phyloP scores from a whole-genome alignment of 2,797 vertebrate species.

The Psittacula echo region DNA sequence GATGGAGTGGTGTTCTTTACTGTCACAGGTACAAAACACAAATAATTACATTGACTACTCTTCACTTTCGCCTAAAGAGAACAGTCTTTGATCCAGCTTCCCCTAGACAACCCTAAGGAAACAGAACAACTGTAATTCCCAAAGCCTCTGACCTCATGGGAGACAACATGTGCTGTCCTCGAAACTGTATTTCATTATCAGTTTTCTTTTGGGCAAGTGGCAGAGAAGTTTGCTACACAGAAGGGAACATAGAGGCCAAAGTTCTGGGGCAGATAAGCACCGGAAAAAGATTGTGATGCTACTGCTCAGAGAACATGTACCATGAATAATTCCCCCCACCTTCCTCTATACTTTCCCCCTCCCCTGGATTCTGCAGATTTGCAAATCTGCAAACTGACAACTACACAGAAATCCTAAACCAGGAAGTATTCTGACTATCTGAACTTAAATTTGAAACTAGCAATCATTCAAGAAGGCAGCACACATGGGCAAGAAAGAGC shows the following conservation, averaged over 20 bases:
- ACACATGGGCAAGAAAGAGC: background rate
- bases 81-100: background rate
- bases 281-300: background rate
- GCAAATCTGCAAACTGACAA: background rate
- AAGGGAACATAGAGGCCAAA: background rate
- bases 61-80: background rate
- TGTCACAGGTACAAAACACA: background rate
- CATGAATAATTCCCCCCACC: background rate
- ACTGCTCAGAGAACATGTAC: background rate
- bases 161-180: background rate
- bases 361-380: background rate
- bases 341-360: background rate
- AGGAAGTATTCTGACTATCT: background rate
- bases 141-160: background rate
- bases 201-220: constrained; percentile 8
- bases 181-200: background rate
- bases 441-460: background rate
- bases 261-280: background rate
- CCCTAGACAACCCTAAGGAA: background rate
- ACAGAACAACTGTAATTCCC: background rate
- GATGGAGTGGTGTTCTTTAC: background rate
- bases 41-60: background rate
- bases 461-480: background rate
- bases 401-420: background rate
- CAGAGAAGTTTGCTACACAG: background rate